Evolutionary conservation across 2,888 invertebrate genomes (phyloP).

Genomic region (Odontocerum albicorne): DNA sequence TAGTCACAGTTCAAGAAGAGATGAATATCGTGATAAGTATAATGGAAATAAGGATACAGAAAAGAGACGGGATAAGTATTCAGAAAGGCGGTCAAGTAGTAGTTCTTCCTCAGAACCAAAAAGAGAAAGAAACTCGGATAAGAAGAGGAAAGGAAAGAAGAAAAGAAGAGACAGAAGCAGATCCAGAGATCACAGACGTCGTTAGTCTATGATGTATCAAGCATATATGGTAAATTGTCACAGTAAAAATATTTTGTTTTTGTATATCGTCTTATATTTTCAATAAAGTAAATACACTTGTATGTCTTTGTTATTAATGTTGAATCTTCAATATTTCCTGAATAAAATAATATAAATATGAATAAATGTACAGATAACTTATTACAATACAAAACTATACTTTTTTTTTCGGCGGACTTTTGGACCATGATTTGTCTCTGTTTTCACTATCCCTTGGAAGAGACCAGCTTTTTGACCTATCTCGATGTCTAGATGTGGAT

Average conservation of each 20-base stretch:
- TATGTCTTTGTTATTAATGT: too few species aligned
- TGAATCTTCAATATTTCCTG: too few species aligned
- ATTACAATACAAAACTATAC: not conserved
- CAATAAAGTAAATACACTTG: too few species aligned
- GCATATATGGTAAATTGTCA: too few species aligned
- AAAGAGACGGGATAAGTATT: conserved; percentile 21
- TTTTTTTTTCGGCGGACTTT: conserved; percentile 44
- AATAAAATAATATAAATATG: not conserved
- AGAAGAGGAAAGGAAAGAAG: conserved; percentile 61
- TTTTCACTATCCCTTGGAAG: conserved; percentile 52
- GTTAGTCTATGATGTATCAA: conserved; percentile 7
- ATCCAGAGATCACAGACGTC: conserved; percentile 50
- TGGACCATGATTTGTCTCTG: conserved; percentile 58
- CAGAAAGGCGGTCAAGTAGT: conserved; percentile 27
- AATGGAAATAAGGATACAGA: not conserved
- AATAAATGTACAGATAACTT: not conserved
- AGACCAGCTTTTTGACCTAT: conserved; percentile 64
- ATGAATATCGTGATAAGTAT: not conserved
- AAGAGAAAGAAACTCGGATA: conserved; percentile 56
- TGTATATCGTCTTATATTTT: too few species aligned
- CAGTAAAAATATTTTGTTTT: too few species aligned
- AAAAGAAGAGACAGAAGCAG: conserved; percentile 57
- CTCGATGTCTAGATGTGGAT: conserved; percentile 39
- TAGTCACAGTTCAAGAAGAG: not conserved
- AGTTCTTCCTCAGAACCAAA: conserved; percentile 46